These are phyloP conservation scores for Patella pellucida DNA, from an alignment of 2,888 invertebrate genomes.

Conservation along the genomic window DNA sequence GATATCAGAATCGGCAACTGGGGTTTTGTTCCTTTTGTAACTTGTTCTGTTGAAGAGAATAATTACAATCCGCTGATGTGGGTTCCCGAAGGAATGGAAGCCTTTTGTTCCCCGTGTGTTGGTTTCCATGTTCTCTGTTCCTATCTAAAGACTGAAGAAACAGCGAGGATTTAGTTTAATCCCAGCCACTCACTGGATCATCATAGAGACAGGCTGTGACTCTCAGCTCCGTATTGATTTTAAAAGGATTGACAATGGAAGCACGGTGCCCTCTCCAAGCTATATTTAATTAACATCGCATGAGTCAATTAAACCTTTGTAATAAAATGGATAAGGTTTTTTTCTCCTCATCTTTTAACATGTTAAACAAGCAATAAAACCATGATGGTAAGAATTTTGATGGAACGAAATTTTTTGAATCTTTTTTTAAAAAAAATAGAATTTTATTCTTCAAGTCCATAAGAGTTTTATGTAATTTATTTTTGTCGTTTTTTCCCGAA, in stretches of 20 bases:
- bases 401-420: no score
- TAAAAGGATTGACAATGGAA: slow-evolving; percentile 6
- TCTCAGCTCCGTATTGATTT: slow-evolving; percentile 5
- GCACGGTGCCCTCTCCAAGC: neutral
- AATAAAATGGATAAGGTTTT: no score
- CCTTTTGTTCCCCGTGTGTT: neutral
- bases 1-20: no score
- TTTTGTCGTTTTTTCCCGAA: no score
- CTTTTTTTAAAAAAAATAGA: no score
- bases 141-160: neutral
- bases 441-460: no score
- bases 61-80: neutral
- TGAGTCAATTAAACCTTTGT: no score
- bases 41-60: neutral
- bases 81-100: neutral
- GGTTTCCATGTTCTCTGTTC: slow-evolving; percentile 5
- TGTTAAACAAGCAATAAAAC: no score
- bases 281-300: slow-evolving; percentile 1
- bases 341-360: no score
- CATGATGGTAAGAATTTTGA: no score
- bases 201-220: neutral
- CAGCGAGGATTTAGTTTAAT: neutral
- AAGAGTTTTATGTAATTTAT: no score
- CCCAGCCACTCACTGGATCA: neutral
- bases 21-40: no score